phyloP scores from a whole-genome alignment of 2,113 vertebrate genomes.

The Empidonax traillii region DNA sequence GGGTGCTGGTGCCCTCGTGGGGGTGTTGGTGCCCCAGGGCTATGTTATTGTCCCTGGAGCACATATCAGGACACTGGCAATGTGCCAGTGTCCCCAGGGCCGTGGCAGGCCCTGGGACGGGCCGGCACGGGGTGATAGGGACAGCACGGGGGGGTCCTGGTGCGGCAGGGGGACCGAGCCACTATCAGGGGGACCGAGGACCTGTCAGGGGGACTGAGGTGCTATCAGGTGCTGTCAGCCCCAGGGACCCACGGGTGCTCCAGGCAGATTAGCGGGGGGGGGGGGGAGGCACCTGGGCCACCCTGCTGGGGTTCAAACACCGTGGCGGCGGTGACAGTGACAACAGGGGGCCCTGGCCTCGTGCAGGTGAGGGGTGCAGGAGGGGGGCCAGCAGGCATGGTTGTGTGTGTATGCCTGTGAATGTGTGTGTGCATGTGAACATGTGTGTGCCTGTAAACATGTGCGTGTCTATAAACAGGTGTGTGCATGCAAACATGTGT shows the following conservation, averaged over 20 bases:
- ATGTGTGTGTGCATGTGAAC: not conserved
- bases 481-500: too few relatives aligned
- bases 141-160: fast-evolving
- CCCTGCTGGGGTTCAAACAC: not conserved
- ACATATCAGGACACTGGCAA: too few relatives aligned
- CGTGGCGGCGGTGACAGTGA: fast-evolving
- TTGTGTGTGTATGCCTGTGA: not conserved
- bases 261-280: fast-evolving
- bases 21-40: not conserved
- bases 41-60: not conserved
- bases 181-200: not conserved
- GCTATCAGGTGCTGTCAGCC: fast-evolving
- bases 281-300: fast-evolving
- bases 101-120: not conserved
- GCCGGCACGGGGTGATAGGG: not conserved
- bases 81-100: not conserved
- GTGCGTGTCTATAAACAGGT: too few relatives aligned
- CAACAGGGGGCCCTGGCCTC: not conserved
- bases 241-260: fast-evolving
- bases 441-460: not conserved
- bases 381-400: not conserved
- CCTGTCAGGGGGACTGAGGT: not conserved
- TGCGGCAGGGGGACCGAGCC: fast-evolving
- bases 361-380: not conserved
- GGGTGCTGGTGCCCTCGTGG: not conserved